Evolutionary conservation across 2,113 vertebrate genomes (phyloP).

Genomic region (Ifrita kowaldi): DNA sequence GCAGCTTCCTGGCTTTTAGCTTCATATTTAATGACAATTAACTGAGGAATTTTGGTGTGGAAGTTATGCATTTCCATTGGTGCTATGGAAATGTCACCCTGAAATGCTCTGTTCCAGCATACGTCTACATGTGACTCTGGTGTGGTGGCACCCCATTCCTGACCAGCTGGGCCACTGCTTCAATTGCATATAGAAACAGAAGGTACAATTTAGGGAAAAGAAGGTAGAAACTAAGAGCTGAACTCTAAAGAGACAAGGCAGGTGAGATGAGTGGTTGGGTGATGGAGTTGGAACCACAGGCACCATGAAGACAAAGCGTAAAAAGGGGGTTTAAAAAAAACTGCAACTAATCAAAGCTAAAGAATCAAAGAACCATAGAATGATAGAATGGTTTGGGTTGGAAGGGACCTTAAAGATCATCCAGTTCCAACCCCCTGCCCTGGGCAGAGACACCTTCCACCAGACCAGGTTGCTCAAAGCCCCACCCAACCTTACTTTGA

Average conservation of each 20-base stretch:
- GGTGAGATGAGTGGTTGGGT: background rate
- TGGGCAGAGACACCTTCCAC: background rate
- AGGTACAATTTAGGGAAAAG: background rate
- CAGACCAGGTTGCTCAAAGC: background rate
- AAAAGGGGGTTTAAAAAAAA: background rate
- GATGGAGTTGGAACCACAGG: background rate
- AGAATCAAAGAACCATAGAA: background rate
- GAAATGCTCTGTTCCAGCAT: background rate
- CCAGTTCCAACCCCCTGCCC: background rate
- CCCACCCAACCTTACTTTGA: background rate
- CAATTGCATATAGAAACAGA: background rate
- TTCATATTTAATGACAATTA: background rate
- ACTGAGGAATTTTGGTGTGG: background rate
- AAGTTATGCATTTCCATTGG: background rate
- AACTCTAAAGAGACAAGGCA: background rate
- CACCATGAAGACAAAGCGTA: rapidly evolving
- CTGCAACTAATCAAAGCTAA: background rate
- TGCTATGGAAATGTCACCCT: background rate
- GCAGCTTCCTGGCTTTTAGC: background rate
- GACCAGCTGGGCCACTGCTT: background rate
- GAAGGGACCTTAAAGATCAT: background rate
- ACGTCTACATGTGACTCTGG: background rate
- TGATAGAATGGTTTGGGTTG: background rate
- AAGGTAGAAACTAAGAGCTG: background rate
- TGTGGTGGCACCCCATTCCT: background rate